Base-by-base conservation (phyloP, 2,113 vertebrate genomes). In the Ictalurus furcatus region DNA sequence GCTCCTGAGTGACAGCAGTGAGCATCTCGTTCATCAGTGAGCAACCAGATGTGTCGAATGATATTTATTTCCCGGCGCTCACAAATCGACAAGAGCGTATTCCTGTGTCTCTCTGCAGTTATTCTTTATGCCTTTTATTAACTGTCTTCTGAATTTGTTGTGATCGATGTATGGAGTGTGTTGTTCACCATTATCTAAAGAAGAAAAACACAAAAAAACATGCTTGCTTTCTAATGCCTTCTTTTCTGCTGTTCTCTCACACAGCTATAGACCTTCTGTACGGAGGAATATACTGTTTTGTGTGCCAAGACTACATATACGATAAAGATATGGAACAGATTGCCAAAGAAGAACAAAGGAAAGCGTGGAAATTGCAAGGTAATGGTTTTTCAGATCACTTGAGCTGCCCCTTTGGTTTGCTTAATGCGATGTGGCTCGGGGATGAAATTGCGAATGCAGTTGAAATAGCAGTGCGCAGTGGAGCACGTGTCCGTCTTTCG, bases 281-380 rank as follows among this genome's bases (percentile, higher is more conserved):
- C 90, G 98, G 98, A 86, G 98, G 98, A 91, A 98, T 99, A 94
- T 99, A 99, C 95, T 99, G 98, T 97, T 99, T 99, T 96, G 96
- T 99, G 95, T 99, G 98, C 97, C 98, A 99, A 96, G 98, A 99
- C 97, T 99, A 99, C 96, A 98, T 99, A 94, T 99, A 99, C 89
- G 98, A 99, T 96, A 99, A 98, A 97, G 98, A 99, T 94, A 98
- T 99, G 96, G 98, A 99, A 94, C 97, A 98, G 95, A 98, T 99
- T 94, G 98, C 98, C 97, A 99, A 98, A 98, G 98, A 99, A 95
- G 98, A 99, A 93, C 98, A 99, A 95, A 97, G 97, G 91, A 99
- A 98, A 95, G 97, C 98, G 85, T 99, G 98, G 98, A 99, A 99
- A 94, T 93, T 99, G 93, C 98, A 99, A 99, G 98, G 98, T 99